A percentile compares a stretch with the other conserved stretches of the same genome.
phyloP scores from a whole-genome alignment of 2,888 invertebrate genomes.

The Meandrusa payeni region DNA sequence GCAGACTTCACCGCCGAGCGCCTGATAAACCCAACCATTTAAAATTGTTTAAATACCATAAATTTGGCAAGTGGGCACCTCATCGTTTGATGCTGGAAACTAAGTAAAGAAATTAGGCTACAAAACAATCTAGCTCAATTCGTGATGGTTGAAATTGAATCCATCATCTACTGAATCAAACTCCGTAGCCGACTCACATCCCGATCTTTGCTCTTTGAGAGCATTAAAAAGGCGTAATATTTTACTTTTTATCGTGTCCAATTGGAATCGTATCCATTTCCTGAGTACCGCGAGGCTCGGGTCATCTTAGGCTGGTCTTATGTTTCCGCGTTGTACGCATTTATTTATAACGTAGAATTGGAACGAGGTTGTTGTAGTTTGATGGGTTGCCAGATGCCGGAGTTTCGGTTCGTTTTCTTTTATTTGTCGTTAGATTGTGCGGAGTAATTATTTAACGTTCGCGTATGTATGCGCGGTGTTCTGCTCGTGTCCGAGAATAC shows the following conservation, averaged over 20 bases:
- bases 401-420: conserved; percentile 15
- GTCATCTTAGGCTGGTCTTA: conserved; percentile 11
- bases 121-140: no score
- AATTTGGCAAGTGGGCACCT: no score
- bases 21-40: no score
- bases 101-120: no score
- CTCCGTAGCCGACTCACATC: neutral
- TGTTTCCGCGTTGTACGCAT: conserved; percentile 33
- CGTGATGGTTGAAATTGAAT: no score
- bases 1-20: no score
- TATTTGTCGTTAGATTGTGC: conserved; percentile 11
- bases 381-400: conserved; percentile 39
- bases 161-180: no score
- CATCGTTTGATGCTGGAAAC: no score
- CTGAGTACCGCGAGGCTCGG: conserved; percentile 1
- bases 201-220: conserved; percentile 3
- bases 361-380: conserved; percentile 35
- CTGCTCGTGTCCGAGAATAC: no score
- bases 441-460: conserved; percentile 5
- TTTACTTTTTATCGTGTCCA: conserved; percentile 7
- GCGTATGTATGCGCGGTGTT: neutral
- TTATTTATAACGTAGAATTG: conserved; percentile 35
- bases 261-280: conserved; percentile 7
- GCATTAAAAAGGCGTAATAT: neutral
- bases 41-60: no score